A percentile compares a stretch with the other conserved stretches of the same genome.
Conservation (phyloP, 1,140 invertebrate species). For the Drosophila parvula region DNA sequence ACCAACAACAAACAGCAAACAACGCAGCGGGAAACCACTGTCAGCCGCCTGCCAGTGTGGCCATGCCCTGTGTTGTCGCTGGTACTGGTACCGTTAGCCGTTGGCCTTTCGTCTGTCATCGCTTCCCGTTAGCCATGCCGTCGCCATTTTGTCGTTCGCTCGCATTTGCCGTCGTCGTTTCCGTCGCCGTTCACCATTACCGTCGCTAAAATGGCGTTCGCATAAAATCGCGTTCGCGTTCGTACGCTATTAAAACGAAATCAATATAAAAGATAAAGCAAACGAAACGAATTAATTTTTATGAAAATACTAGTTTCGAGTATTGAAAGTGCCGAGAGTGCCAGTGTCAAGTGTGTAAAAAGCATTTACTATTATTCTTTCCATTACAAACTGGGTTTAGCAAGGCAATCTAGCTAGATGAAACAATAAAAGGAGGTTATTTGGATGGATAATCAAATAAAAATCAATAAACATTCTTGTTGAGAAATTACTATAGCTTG, state of each 20-base stretch:
- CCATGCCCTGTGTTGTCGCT: conserved; percentile 53
- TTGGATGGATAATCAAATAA: background rate
- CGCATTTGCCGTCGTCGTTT: conserved; percentile 39
- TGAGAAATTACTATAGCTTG: no score
- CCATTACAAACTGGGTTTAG: background rate
- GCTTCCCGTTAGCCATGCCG: conserved; percentile 38
- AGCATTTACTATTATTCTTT: background rate
- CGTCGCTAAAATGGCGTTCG: conserved; percentile 45
- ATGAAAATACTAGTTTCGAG: conserved; percentile 18
- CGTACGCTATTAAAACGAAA: conserved; percentile 6
- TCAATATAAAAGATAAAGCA: background rate
- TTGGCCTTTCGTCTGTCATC: conserved; percentile 23
- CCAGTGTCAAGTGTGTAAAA: conserved; percentile 1
- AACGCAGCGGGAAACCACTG: conserved; percentile 62
- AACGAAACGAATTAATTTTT: conserved; percentile 1
- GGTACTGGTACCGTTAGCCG: conserved; percentile 38
- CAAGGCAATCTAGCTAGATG: background rate
- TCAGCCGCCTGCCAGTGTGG: conserved; percentile 68
- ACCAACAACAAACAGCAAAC: conserved; percentile 55
- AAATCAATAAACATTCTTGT: background rate
- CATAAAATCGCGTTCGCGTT: conserved; percentile 19
- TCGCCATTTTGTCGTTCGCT: conserved; percentile 54
- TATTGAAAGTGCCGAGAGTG: conserved; percentile 15
- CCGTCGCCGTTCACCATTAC: conserved; percentile 9
- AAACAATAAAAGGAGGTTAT: background rate